Base-by-base conservation (phyloP, 2,113 vertebrate genomes). In the Paracanthobrama guichenoti region DNA sequence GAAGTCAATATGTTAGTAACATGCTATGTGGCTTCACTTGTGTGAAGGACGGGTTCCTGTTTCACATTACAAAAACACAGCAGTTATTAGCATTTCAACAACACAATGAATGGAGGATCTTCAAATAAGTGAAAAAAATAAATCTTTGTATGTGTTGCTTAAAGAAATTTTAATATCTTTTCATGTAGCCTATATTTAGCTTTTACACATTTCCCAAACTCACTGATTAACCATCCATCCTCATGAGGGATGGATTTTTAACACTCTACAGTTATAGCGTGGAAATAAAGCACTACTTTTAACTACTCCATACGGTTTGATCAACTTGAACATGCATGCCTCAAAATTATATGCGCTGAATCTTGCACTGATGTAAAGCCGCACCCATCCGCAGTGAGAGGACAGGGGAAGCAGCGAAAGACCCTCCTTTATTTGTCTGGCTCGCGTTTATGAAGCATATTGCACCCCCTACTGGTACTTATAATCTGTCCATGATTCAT, bases 321-420 rank as follows among this genome's bases (percentile, higher is more conserved):
- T 35, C 44, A 6, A 44, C n/a, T 12, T 24, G 6, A 46, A 2
- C 12, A 26, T 9, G 69, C 35, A 4, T 42, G 44, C 16, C 0
- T 24, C n/a, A 24, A 46, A 24, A 72, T 46, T 6, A 72, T 46
- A 22, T 14, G 69, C 11, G n/a, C 11, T 16, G 44, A 48, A 48
- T 74, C 6, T 74, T 74, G 72, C 8, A 28, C 14, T 24, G 53
- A 78, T 16, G 31, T 78, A 31, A 60, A 42, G 4, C 75, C 75
- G 75, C 75, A 78, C 75, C 75, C 75, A 39, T 77, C 75, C 75
- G 28, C 20, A n/a, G 28, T 1, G 28, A 55, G 46, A 74, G 46
- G 44, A 48, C 72, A 74, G 66, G 72, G 10, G 72, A 75, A 75
- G 72, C 14, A 28, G 7, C 20, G 22, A 11, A 53, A 76, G 26